Conservation (phyloP, 1,140 invertebrate species). For the Solenopsis invicta region DNA sequence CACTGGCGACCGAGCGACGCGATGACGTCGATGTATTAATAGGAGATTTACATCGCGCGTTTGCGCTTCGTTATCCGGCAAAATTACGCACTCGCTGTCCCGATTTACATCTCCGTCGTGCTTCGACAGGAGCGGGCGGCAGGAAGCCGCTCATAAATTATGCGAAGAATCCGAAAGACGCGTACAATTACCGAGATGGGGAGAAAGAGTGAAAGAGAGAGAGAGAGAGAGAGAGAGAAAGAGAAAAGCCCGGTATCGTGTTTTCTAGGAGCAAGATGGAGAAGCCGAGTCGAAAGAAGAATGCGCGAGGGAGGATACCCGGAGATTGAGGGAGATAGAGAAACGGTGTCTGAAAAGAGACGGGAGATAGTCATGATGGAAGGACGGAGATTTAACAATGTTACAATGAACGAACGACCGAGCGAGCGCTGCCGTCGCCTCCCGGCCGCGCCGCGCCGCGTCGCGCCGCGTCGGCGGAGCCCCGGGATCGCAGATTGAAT, state of each 20-base stretch:
- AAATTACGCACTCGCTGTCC: constrained; percentile 38
- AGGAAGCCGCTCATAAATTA: constrained; percentile 76
- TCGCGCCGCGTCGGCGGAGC: constrained; percentile 29
- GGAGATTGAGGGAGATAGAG: constrained; percentile 6
- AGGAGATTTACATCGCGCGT: constrained; percentile 45
- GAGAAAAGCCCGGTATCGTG: background rate
- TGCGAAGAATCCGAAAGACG: constrained; percentile 75
- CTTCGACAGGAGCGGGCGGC: background rate
- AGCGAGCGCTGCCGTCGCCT: constrained; percentile 23
- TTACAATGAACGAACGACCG: constrained; percentile 84
- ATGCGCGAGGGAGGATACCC: background rate
- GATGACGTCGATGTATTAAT: constrained; percentile 42
- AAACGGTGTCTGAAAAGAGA: background rate
- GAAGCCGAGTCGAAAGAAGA: constrained; percentile 21
- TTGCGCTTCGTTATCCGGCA: constrained; percentile 27
- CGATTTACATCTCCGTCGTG: constrained; percentile 40
- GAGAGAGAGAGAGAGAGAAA: constrained; percentile 72
- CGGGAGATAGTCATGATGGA: constrained; percentile 67
- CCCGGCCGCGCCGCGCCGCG: constrained; percentile 45
- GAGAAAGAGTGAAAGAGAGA: constrained; percentile 75
- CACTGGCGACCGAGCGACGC: constrained; percentile 24
- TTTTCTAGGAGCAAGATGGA: constrained; percentile 8
- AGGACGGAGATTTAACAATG: constrained; percentile 84
- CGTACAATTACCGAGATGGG: constrained; percentile 81
- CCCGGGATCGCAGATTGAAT: constrained; percentile 83